Evolutionary conservation across 1,140 invertebrate species (phyloP).

Genomic region (Harpegnathos saltator): DNA sequence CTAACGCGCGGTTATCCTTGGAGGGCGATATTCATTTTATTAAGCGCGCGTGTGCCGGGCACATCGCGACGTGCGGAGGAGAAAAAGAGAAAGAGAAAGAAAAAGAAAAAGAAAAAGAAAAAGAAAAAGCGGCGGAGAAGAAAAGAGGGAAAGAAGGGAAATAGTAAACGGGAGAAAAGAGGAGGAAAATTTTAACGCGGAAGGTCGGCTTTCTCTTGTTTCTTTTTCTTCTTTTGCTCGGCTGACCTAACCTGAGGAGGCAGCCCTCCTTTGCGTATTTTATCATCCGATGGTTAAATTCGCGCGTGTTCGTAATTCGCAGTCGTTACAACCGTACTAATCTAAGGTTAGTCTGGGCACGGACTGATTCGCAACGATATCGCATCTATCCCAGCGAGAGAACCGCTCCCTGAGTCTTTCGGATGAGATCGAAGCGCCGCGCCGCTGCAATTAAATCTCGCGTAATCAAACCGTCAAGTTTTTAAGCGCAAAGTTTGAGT

Average conservation of each 20-base stretch:
- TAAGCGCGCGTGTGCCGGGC: constrained; percentile 51
- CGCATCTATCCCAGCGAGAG: not conserved
- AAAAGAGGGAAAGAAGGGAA: constrained; percentile 16
- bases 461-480: constrained; percentile 45
- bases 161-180: constrained; percentile 32
- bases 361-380: constrained; percentile 47
- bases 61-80: constrained; percentile 28
- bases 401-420: constrained; percentile 23
- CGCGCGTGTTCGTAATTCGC: constrained; percentile 51
- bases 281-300: constrained; percentile 43
- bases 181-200: constrained; percentile 42
- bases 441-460: constrained; percentile 51
- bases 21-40: constrained; percentile 60
- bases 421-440: constrained; percentile 22
- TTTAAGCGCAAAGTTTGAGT: constrained; percentile 48
- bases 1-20: constrained; percentile 45
- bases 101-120: not conserved
- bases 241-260: not conserved
- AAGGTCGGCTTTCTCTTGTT: not conserved
- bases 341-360: constrained; percentile 15
- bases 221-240: constrained; percentile 8
- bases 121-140: not conserved
- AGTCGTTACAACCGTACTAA: constrained; percentile 45
- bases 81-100: not conserved
- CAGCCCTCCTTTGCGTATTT: constrained; percentile 21